phyloP scores from a whole-genome alignment of 2,113 vertebrate genomes.

The Aviceda subcristata region DNA sequence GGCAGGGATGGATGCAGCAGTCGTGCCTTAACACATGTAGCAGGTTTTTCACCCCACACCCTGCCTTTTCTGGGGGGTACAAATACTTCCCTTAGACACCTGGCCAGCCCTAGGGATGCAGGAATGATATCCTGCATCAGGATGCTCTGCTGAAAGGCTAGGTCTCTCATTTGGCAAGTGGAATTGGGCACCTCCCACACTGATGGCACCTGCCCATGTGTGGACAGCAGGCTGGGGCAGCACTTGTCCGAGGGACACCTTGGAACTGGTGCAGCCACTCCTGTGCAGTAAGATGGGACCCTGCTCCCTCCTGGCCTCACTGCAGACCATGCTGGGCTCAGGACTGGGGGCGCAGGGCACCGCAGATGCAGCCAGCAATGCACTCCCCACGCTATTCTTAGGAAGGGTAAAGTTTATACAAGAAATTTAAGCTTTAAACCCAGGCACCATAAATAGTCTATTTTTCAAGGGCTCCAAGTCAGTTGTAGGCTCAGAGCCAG shows the following conservation, averaged over 20 bases:
- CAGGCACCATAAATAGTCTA: slow-evolving; percentile 75
- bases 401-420: slow-evolving; percentile 68
- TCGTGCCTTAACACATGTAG: not conserved
- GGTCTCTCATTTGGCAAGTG: accelerated
- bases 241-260: not conserved
- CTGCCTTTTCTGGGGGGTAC: not conserved
- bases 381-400: slow-evolving; percentile 39
- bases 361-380: not conserved
- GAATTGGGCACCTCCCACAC: accelerated
- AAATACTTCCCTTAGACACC: not conserved
- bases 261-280: accelerated
- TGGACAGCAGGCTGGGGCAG: not conserved
- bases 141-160: not conserved
- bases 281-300: not conserved
- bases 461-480: slow-evolving; percentile 68
- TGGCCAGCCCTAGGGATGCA: accelerated
- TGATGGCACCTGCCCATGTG: not conserved
- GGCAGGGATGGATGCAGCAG: not conserved
- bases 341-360: not conserved
- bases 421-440: slow-evolving; percentile 68
- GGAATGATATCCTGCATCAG: not conserved
- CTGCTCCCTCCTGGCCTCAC: not conserved
- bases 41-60: not conserved
- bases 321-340: not conserved
- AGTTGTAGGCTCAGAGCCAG: slow-evolving; percentile 66